Conservation (phyloP, 2,888 invertebrate genomes). For the Agrypnus murinus region DNA sequence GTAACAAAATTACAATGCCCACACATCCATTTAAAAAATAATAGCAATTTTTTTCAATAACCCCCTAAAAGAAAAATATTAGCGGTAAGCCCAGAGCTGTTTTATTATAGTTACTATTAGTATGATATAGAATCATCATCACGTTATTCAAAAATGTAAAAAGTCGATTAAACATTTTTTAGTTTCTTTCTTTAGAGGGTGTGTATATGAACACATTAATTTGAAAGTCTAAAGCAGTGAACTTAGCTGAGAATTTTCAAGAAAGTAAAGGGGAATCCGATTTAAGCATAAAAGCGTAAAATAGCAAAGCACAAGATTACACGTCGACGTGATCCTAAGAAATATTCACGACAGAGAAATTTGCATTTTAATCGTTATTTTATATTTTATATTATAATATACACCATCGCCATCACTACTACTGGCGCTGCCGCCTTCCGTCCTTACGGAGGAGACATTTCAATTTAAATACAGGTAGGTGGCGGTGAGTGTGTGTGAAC, state of each 20-base stretch:
- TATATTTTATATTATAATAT: conserved; percentile 40
- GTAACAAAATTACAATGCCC: conserved; percentile 20
- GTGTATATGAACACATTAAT: conserved; percentile 18
- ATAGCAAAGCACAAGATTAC: conserved; percentile 43
- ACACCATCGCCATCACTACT: conserved; percentile 13
- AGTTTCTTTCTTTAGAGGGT: neutral
- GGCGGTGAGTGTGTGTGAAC: conserved; percentile 7
- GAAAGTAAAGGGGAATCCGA: conserved; percentile 36
- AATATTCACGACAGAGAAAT: conserved; percentile 40
- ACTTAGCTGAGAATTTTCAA: conserved; percentile 20
- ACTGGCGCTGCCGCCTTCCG: neutral
- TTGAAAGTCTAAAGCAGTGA: conserved; percentile 8
- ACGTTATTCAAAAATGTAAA: no score
- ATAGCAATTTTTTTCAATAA: neutral
- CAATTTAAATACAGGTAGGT: conserved; percentile 39
- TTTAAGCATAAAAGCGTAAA: conserved; percentile 42
- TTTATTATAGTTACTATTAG: neutral
- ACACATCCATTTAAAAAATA: neutral
- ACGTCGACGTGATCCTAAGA: conserved; percentile 36
- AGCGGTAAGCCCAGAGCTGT: no score
- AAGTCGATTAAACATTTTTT: conserved; percentile 1
- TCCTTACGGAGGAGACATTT: conserved; percentile 26
- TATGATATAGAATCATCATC: neutral
- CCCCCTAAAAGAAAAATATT: no score
- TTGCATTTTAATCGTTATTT: conserved; percentile 48